Base-by-base conservation (phyloP, 37 sponge, comb jelly and placozoan genomes). In the Crambe crambe region DNA sequence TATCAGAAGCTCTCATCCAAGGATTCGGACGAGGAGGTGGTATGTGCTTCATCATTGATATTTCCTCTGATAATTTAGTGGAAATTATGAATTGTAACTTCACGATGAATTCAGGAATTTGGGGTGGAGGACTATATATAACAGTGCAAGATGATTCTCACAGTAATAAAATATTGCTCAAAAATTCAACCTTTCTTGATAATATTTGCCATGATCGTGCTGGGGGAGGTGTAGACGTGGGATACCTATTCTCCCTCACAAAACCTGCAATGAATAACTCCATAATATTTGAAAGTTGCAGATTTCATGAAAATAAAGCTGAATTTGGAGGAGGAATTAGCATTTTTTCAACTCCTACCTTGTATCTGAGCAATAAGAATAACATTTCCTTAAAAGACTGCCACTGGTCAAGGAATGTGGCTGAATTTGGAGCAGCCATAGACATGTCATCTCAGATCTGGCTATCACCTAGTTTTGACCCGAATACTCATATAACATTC, bases 91-190 rank as follows among this genome's bases (percentile, higher is more conserved):
- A 47, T 12, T 47, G 51, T 47, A 47, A 6, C 51, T 47, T 89
- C 84, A 0, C 32, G 23, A 2, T 31, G 4, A 89, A 89, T 25
- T 32, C 22, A 47, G 90, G 85, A 10, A 68, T 79, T 38, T 89
- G 68, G 58, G 90, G 90, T 56, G 90, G 85, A 42, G 90, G 85
- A 20, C 6, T 47, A 47, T 15, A 47, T 47, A 47, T 47, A 15
- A 12, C 51, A 15, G 6, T 47, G 6, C 51, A 47, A 15, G 51
- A 47, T 47, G 6, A 15, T 47, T 12, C 51, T 15, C 10, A 6
- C 12, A 15, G 10, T 15, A 47, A 47, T 12, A 47, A 15, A 12
- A 12, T 47, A 47, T 15, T 15, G 6, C 12, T 47, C 10, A 47
- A 47, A 47, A 6, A 47, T 47, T 6, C 51, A 47, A 47, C 6